These are phyloP conservation scores for Propsilocerus akamusi DNA, from an alignment of 1,140 invertebrate genomes.

Conservation along the genomic window DNA sequence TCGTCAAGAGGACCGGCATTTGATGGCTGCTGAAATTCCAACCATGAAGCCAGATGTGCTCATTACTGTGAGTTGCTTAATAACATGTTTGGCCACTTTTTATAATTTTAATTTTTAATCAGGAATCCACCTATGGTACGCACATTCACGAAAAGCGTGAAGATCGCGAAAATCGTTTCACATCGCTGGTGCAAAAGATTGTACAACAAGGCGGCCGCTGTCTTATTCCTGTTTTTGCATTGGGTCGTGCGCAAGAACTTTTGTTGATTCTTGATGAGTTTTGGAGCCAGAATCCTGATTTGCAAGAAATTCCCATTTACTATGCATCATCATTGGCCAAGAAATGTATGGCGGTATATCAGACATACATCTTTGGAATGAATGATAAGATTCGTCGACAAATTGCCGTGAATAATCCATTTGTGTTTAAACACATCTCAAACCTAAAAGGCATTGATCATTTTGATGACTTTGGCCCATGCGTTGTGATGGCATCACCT, in stretches of 20 bases:
- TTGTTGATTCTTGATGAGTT: conserved; percentile 95
- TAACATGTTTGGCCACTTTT: conserved; percentile 7
- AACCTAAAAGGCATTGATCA: conserved; percentile 99
- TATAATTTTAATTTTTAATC: too few species aligned
- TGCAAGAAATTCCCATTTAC: conserved; percentile 98
- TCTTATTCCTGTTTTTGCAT: conserved; percentile 95
- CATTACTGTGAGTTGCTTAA: conserved; percentile 83
- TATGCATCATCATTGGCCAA: conserved; percentile 98
- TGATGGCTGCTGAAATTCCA: conserved; percentile 98
- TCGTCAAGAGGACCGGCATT: conserved; percentile 93
- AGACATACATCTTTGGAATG: conserved; percentile 99
- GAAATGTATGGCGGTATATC: conserved; percentile 99
- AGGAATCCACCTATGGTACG: conserved; percentile 98
- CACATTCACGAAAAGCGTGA: conserved; percentile 98
- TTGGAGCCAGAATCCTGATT: conserved; percentile 93
- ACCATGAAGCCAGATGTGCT: conserved; percentile 89
- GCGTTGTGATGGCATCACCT: conserved; percentile 96
- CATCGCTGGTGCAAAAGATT: conserved; percentile 87
- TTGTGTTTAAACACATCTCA: conserved; percentile 97
- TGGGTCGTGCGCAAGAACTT: conserved; percentile 93
- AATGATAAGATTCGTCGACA: conserved; percentile 92
- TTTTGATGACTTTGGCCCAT: conserved; percentile 98
- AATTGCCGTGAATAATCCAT: conserved; percentile 97
- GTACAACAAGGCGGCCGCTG: conserved; percentile 90
- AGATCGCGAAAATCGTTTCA: conserved; percentile 89